These are phyloP conservation scores for Drosophila fungiperda DNA, from an alignment of 2,888 invertebrate genomes.

Conservation along the genomic window DNA sequence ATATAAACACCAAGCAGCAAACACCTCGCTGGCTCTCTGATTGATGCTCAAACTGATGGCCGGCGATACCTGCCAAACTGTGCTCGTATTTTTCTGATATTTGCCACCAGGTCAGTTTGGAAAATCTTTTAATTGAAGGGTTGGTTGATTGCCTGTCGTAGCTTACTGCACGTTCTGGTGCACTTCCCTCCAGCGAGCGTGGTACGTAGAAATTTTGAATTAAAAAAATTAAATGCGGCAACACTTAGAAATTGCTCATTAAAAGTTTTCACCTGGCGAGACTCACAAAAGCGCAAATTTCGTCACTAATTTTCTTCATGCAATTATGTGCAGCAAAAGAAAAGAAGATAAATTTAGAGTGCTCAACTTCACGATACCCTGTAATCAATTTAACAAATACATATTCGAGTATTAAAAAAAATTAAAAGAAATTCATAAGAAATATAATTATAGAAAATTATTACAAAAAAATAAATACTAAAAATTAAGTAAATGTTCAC, in stretches of 20 bases:
- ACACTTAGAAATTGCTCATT: slow-evolving; percentile 80
- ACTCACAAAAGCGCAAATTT: slow-evolving; percentile 73
- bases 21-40: slow-evolving; percentile 34
- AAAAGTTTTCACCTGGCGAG: slow-evolving; percentile 78
- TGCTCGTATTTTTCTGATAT: slow-evolving; percentile 12
- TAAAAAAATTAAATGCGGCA: slow-evolving; percentile 79
- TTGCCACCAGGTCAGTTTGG: slow-evolving; percentile 33
- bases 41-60: slow-evolving; percentile 53
- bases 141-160: slow-evolving; percentile 6
- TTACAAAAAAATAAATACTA: not conserved
- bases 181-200: not conserved
- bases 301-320: slow-evolving; percentile 75
- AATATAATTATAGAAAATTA: not conserved
- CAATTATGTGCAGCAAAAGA: slow-evolving; percentile 71
- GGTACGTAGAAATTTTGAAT: slow-evolving; percentile 56
- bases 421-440: not conserved
- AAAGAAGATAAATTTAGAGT: not conserved
- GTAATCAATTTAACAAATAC: not conserved
- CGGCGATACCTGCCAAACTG: slow-evolving; percentile 21
- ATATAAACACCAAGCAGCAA: slow-evolving; percentile 51
- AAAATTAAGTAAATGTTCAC: not conserved
- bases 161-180: slow-evolving; percentile 6
- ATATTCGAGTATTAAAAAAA: not conserved
- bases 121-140: slow-evolving; percentile 41
- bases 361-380: slow-evolving; percentile 8